These are phyloP conservation scores for Dasyurus viverrinus DNA, from an alignment of 2,113 vertebrate genomes.

Conservation along the genomic window DNA sequence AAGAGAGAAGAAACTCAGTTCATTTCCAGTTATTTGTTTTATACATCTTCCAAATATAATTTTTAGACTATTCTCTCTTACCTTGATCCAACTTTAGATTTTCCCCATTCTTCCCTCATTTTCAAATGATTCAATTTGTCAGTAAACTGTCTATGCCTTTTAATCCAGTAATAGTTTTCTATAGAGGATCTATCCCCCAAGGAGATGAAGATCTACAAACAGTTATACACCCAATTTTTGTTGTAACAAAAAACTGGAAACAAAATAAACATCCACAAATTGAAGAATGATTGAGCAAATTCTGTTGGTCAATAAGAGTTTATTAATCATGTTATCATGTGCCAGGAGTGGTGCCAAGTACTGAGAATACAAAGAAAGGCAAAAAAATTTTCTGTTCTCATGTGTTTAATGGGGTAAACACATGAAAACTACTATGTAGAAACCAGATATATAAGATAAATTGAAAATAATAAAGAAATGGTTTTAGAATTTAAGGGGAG, in stretches of 20 bases:
- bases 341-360: background rate
- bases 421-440: background rate
- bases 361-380: background rate
- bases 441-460: background rate
- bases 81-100: conserved; percentile 63
- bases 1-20: background rate
- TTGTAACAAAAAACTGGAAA: background rate
- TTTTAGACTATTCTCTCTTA: conserved; percentile 73
- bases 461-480: background rate
- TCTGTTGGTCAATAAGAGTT: background rate
- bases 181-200: background rate
- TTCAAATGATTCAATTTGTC: background rate
- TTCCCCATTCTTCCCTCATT: conserved; percentile 4
- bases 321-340: background rate
- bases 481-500: background rate
- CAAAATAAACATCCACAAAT: background rate
- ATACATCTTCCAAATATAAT: conserved; percentile 46
- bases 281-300: background rate
- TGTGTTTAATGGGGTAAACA: background rate
- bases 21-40: conserved; percentile 3
- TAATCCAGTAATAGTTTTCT: background rate
- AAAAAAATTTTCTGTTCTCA: background rate
- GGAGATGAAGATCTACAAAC: background rate
- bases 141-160: background rate
- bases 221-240: background rate